Conservation (phyloP, 1,140 invertebrate species). For the Zaprionus taronus region DNA sequence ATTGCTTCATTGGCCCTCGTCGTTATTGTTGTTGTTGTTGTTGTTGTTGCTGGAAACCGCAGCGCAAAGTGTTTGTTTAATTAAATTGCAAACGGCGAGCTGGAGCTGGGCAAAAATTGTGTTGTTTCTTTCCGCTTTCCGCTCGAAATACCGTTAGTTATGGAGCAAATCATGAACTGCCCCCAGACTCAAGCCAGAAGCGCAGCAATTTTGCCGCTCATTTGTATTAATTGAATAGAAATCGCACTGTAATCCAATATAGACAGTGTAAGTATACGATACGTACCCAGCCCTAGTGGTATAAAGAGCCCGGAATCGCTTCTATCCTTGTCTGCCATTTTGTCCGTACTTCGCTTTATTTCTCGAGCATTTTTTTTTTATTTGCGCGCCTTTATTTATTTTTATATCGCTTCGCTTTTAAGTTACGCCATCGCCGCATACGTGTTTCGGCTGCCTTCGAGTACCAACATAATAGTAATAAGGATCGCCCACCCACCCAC, state of each 20-base stretch:
- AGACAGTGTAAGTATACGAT: slow-evolving; percentile 48
- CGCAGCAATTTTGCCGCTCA: slow-evolving; percentile 34
- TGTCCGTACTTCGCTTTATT: slow-evolving; percentile 70
- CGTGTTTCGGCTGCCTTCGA: slow-evolving; percentile 30
- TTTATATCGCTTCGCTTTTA: slow-evolving; percentile 59
- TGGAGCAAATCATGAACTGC: slow-evolving; percentile 39
- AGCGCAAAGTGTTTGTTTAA: slow-evolving; percentile 75
- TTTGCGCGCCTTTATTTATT: slow-evolving; percentile 60
- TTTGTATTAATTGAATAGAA: slow-evolving; percentile 77
- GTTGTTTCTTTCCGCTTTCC: neutral
- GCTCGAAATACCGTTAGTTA: slow-evolving; percentile 44
- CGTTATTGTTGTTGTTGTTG: slow-evolving; percentile 43
- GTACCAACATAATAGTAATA: slow-evolving; percentile 40
- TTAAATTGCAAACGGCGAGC: slow-evolving; percentile 70
- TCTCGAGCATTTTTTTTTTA: slow-evolving; percentile 61
- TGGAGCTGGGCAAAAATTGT: slow-evolving; percentile 19
- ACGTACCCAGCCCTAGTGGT: neutral
- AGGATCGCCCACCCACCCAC: neutral
- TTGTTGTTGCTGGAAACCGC: slow-evolving; percentile 57
- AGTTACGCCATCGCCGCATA: slow-evolving; percentile 56
- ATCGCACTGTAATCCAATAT: slow-evolving; percentile 65
- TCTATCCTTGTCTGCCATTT: slow-evolving; percentile 51
- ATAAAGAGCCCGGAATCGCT: neutral
- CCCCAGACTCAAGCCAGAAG: neutral
- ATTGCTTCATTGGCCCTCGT: slow-evolving; percentile 31